Conservation (phyloP, 2,888 invertebrate species). For the Venusia cambrica region DNA sequence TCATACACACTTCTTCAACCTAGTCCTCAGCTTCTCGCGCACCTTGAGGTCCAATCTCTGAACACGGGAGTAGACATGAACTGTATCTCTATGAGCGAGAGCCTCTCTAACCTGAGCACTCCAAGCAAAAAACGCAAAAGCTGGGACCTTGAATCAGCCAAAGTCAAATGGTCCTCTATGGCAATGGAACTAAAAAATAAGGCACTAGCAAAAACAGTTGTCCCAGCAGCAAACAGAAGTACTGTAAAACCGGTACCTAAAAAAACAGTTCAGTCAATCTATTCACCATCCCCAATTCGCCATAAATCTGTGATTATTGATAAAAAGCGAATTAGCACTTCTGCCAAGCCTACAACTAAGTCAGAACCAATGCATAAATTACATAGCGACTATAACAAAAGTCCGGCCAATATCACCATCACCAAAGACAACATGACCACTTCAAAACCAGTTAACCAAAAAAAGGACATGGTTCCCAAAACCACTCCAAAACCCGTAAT, state of each 20-base stretch:
- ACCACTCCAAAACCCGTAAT: constrained; percentile 26
- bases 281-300: constrained; percentile 36
- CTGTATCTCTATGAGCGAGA: constrained; percentile 77
- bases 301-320: constrained; percentile 40
- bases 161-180: constrained; percentile 76
- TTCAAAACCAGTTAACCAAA: constrained; percentile 28
- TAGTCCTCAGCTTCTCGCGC: constrained; percentile 86
- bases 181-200: constrained; percentile 61
- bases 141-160: constrained; percentile 72
- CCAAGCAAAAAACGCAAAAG: constrained; percentile 63
- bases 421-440: constrained; percentile 35
- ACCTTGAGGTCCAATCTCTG: constrained; percentile 77
- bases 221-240: constrained; percentile 23
- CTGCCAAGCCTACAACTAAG: constrained; percentile 40
- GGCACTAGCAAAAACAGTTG: constrained; percentile 29
- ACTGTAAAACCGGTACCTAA: constrained; percentile 29
- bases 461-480: constrained; percentile 23
- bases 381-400: constrained; percentile 42
- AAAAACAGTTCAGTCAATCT: no score
- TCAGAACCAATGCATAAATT: constrained; percentile 48
- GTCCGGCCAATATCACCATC: constrained; percentile 31
- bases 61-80: constrained; percentile 69
- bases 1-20: constrained; percentile 90
- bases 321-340: constrained; percentile 32
- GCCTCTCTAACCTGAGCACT: constrained; percentile 54